phyloP scores from a whole-genome alignment of 2,888 invertebrate genomes.

The Liodrosophila aerea region DNA sequence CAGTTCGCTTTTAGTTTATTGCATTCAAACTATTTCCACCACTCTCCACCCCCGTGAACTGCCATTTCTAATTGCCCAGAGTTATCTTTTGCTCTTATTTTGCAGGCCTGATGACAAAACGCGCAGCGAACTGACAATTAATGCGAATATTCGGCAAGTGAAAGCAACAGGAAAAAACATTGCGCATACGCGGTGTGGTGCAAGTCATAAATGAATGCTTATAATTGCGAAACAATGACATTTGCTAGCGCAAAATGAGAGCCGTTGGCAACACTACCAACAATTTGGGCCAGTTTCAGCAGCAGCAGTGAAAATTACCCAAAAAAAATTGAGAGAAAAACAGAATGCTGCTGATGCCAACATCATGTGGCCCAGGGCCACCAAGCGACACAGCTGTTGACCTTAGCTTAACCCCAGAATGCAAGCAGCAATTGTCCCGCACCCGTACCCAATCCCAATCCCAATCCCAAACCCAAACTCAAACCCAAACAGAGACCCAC shows the following conservation, averaged over 20 bases:
- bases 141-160: slow-evolving; percentile 13
- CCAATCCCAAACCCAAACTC: neutral
- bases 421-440: slow-evolving; percentile 16
- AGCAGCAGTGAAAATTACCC: slow-evolving; percentile 40
- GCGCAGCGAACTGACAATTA: slow-evolving; percentile 46
- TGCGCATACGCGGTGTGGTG: slow-evolving; percentile 34
- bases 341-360: slow-evolving; percentile 80
- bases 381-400: slow-evolving; percentile 47
- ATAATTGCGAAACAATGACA: slow-evolving; percentile 78
- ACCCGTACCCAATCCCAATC: neutral
- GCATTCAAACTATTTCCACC: too few relatives aligned
- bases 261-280: slow-evolving; percentile 35
- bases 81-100: slow-evolving; percentile 2
- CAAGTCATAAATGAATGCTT: slow-evolving; percentile 68
- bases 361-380: slow-evolving; percentile 82
- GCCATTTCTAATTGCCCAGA: slow-evolving; percentile 3
- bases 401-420: slow-evolving; percentile 33
- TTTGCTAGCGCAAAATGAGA: slow-evolving; percentile 42
- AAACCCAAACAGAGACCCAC: neutral
- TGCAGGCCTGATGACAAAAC: slow-evolving; percentile 44
- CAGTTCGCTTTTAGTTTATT: too few relatives aligned
- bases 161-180: slow-evolving; percentile 16
- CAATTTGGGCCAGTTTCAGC: slow-evolving; percentile 36
- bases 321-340: slow-evolving; percentile 42
- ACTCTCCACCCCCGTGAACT: too few relatives aligned